A percentile compares a stretch with the other conserved stretches of the same genome.
These are phyloP conservation scores for Lycophotia porphyrea DNA, from an alignment of 2,888 invertebrate species.

Conservation along the genomic window DNA sequence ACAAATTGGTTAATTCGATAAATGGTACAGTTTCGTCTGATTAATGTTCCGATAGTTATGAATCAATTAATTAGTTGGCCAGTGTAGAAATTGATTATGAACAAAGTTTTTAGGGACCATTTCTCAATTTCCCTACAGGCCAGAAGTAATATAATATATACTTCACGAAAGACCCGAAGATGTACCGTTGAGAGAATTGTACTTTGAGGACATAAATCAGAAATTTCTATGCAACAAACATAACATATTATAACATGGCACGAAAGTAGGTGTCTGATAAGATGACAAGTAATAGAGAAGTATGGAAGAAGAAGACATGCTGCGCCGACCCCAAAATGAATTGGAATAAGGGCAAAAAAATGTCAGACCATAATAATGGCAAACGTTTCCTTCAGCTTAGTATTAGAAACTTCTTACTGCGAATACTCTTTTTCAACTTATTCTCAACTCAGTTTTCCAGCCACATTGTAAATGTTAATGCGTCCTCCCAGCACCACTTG, in stretches of 20 bases:
- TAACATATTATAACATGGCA: no score
- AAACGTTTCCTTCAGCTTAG: not conserved
- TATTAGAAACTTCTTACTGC: not conserved
- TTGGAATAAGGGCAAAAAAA: not conserved
- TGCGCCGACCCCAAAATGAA: no score
- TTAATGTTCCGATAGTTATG: conserved; percentile 35
- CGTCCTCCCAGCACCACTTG: conserved; percentile 1
- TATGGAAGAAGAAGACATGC: no score
- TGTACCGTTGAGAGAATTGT: not conserved
- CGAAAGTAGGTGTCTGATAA: no score
- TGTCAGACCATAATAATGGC: not conserved
- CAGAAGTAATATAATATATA: not conserved
- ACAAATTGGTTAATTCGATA: conserved; percentile 60
- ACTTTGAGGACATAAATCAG: not conserved
- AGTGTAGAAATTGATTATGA: not conserved
- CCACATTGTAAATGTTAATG: conserved; percentile 24
- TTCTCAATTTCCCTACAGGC: conserved; percentile 1
- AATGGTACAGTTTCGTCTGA: conserved; percentile 50
- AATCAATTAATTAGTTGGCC: conserved; percentile 39
- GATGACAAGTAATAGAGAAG: no score
- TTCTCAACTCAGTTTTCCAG: not conserved
- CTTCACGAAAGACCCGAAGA: not conserved
- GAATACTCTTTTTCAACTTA: not conserved
- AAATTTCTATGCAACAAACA: not conserved
- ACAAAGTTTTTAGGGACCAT: conserved; percentile 21